These are phyloP conservation scores for Psilopsiagon aymara DNA, from an alignment of 2,113 vertebrate species.

Conservation along the genomic window DNA sequence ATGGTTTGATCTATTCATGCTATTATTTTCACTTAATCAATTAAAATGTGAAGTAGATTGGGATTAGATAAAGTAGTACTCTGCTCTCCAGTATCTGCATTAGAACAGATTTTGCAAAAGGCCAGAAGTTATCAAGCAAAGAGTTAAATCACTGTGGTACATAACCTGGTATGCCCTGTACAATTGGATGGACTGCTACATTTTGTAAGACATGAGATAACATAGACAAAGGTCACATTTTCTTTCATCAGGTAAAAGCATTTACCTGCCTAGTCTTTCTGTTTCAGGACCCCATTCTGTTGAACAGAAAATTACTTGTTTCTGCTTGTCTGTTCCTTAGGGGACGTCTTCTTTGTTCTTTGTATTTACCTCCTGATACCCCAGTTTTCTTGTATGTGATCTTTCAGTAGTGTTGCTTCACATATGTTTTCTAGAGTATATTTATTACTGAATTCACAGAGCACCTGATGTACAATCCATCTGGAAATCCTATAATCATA, in stretches of 20 bases:
- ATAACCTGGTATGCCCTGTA: neutral
- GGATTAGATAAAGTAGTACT: neutral
- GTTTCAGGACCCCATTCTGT: neutral
- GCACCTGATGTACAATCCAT: neutral
- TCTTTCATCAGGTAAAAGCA: neutral
- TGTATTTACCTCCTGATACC: neutral
- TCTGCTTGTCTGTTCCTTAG: neutral
- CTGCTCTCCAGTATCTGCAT: neutral
- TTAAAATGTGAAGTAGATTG: neutral
- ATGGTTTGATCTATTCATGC: neutral
- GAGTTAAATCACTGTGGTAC: neutral
- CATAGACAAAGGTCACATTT: neutral
- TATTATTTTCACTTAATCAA: neutral
- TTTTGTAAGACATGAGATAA: neutral
- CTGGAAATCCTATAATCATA: neutral
- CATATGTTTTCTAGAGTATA: neutral
- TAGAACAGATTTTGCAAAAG: neutral
- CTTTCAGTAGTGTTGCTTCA: neutral
- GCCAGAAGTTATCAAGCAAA: neutral
- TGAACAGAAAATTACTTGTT: neutral
- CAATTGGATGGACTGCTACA: rapidly evolving
- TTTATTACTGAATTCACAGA: neutral
- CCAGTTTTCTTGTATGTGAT: neutral
- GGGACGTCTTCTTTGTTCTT: neutral
- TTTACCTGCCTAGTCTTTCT: neutral